A percentile compares a stretch with the other conserved stretches of the same genome.
phyloP scores from a whole-genome alignment of 2,797 vertebrate genomes.

The Sebastes itinus region DNA sequence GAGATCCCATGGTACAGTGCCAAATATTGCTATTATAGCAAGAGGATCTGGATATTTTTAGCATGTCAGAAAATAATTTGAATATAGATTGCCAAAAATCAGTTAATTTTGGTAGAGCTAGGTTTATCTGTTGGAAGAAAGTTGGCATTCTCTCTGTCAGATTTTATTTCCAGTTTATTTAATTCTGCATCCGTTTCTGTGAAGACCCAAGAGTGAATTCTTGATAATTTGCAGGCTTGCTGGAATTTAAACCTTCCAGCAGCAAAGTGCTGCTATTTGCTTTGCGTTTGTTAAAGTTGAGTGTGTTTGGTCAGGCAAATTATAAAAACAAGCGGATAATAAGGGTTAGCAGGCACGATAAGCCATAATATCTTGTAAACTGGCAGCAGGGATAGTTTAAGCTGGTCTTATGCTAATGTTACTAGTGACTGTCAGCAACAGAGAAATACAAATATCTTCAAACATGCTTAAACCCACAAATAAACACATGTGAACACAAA shows the following conservation, averaged over 20 bases:
- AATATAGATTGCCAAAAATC: not conserved
- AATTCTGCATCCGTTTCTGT: slow-evolving; percentile 14
- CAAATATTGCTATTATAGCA: not conserved
- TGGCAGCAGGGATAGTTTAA: slow-evolving; percentile 82
- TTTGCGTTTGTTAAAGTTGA: slow-evolving; percentile 64
- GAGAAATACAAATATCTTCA: slow-evolving; percentile 70
- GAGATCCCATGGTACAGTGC: not conserved
- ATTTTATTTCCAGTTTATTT: slow-evolving; percentile 11
- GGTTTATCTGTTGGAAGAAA: not conserved
- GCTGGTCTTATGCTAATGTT: slow-evolving; percentile 80
- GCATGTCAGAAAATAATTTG: not conserved
- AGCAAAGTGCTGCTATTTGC: slow-evolving; percentile 46
- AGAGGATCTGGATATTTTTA: not conserved
- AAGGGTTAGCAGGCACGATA: slow-evolving; percentile 81
- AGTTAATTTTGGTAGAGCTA: not conserved
- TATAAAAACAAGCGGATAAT: slow-evolving; percentile 81
- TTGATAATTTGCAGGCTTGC: slow-evolving; percentile 46
- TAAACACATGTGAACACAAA: slow-evolving; percentile 36
- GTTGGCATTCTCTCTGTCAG: not conserved
- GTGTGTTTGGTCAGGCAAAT: slow-evolving; percentile 79
- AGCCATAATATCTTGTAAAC: slow-evolving; percentile 83
- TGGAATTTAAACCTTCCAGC: slow-evolving; percentile 50
- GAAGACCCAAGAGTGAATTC: slow-evolving; percentile 43
- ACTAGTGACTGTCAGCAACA: slow-evolving; percentile 76
- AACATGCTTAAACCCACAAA: slow-evolving; percentile 58